These are phyloP conservation scores for Elephantulus edwardii DNA, from an alignment of 2,113 vertebrate genomes.

Conservation along the genomic window DNA sequence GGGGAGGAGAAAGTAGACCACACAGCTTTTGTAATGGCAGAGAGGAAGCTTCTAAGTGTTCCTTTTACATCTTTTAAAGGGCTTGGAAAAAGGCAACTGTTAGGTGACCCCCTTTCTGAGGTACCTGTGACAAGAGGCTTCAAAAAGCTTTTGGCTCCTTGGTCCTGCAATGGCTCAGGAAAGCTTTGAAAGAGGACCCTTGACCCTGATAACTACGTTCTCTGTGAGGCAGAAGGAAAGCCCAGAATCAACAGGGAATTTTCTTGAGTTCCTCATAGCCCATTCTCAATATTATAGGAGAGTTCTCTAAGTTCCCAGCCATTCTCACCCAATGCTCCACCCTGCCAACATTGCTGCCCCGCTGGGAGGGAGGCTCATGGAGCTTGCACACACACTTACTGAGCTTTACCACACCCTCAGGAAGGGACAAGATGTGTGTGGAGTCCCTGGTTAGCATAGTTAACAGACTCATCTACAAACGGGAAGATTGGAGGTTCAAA, in stretches of 20 bases:
- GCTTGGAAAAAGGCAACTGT: background rate
- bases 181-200: background rate
- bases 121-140: background rate
- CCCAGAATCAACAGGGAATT: background rate
- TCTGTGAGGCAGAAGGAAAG: background rate
- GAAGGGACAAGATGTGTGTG: background rate
- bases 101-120: background rate
- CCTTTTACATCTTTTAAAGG: background rate
- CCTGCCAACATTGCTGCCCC: background rate
- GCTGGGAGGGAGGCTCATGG: background rate
- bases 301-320: background rate
- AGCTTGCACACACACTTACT: background rate
- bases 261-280: background rate
- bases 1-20: background rate
- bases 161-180: too few species aligned
- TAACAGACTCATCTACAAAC: too few species aligned
- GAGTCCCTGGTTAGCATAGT: background rate
- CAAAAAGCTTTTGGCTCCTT: background rate
- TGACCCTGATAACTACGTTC: background rate
- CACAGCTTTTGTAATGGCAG: background rate
- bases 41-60: background rate
- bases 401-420: background rate
- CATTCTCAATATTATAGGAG: background rate
- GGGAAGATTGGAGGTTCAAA: background rate
- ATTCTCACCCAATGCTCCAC: rapidly evolving